A percentile compares a stretch with the other conserved stretches of the same genome.
phyloP scores from a whole-genome alignment of 2,888 invertebrate genomes.

The Brachypterus glaber region DNA sequence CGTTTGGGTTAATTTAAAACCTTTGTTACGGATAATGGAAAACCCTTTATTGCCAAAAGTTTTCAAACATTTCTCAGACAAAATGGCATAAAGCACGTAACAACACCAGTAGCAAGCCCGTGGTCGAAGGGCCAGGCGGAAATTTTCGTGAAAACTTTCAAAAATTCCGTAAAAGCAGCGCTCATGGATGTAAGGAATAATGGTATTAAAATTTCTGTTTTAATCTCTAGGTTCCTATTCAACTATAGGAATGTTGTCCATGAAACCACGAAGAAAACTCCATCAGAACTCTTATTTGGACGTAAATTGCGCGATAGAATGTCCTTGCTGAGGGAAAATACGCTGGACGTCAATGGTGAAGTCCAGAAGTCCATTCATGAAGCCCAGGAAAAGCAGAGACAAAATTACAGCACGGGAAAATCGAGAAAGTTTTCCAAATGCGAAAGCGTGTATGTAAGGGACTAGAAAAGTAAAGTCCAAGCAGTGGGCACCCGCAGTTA shows the following conservation, averaged over 20 bases:
- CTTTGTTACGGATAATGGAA: slow-evolving; percentile 9
- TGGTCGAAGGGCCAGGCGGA: slow-evolving; percentile 9
- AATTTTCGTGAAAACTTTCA: slow-evolving; percentile 9
- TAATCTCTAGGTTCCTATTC: slow-evolving; percentile 9
- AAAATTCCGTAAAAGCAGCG: slow-evolving; percentile 8
- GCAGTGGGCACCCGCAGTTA: too few relatives aligned
- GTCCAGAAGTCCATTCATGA: too few relatives aligned
- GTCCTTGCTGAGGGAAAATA: too few relatives aligned
- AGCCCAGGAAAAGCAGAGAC: too few relatives aligned
- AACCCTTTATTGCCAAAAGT: slow-evolving; percentile 1
- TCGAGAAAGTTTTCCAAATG: too few relatives aligned
- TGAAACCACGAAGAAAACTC: slow-evolving; percentile 8
- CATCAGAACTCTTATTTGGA: too few relatives aligned
- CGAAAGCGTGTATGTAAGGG: too few relatives aligned
- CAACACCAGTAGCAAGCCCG: slow-evolving; percentile 4
- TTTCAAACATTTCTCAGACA: slow-evolving; percentile 3
- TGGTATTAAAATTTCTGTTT: background rate
- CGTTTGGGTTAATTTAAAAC: slow-evolving; percentile 9
- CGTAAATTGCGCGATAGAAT: too few relatives aligned
- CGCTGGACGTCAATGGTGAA: too few relatives aligned
- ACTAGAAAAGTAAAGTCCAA: too few relatives aligned
- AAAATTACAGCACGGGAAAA: too few relatives aligned
- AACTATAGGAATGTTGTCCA: slow-evolving; percentile 9
- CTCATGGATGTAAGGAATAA: slow-evolving; percentile 4
- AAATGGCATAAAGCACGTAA: slow-evolving; percentile 9